Percentiles rank a stretch among this genome's conserved stretches.
These are phyloP conservation scores for Gymnodraco acuticeps DNA, from an alignment of 2,797 vertebrate species.

Conservation along the genomic window DNA sequence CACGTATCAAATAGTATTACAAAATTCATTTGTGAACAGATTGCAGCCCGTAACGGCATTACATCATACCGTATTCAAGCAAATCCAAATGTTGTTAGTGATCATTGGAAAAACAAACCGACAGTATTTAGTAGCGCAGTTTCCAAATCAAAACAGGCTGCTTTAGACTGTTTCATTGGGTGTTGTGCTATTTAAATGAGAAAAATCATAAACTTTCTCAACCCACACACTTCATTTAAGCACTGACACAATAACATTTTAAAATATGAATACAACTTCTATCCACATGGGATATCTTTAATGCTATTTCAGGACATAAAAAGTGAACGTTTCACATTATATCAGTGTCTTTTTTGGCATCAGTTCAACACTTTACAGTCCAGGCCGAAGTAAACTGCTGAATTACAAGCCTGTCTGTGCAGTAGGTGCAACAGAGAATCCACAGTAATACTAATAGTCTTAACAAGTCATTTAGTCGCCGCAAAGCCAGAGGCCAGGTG, in stretches of 20 bases:
- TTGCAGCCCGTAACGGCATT: slow-evolving; percentile 13
- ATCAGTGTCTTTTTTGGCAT: slow-evolving; percentile 10
- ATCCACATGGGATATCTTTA: slow-evolving; percentile 14
- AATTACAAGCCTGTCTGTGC: slow-evolving; percentile 25
- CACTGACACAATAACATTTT: background rate
- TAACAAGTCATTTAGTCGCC: slow-evolving; percentile 54
- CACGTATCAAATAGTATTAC: slow-evolving; percentile 5
- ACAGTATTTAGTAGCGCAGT: slow-evolving; percentile 10
- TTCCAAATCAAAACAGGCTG: slow-evolving; percentile 37
- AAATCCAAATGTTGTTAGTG: slow-evolving; percentile 41
- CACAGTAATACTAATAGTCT: slow-evolving; percentile 53
- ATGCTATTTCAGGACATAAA: background rate
- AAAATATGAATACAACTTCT: slow-evolving; percentile 18
- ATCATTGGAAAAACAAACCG: slow-evolving; percentile 48
- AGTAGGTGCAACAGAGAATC: slow-evolving; percentile 55
- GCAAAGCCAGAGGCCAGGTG: slow-evolving; percentile 67
- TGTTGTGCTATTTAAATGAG: slow-evolving; percentile 41
- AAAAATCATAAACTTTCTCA: slow-evolving; percentile 43
- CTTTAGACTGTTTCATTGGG: slow-evolving; percentile 30
- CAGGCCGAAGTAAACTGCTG: slow-evolving; percentile 31
- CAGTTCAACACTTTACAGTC: slow-evolving; percentile 14
- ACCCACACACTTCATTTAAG: slow-evolving; percentile 50
- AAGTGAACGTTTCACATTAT: slow-evolving; percentile 13
- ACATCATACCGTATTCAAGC: slow-evolving; percentile 8
- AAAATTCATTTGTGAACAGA: slow-evolving; percentile 2